Percentiles rank a stretch among this genome's conserved stretches.
These are phyloP conservation scores for Ranitomeya variabilis DNA, from an alignment of 2,113 vertebrate species.

Conservation along the genomic window DNA sequence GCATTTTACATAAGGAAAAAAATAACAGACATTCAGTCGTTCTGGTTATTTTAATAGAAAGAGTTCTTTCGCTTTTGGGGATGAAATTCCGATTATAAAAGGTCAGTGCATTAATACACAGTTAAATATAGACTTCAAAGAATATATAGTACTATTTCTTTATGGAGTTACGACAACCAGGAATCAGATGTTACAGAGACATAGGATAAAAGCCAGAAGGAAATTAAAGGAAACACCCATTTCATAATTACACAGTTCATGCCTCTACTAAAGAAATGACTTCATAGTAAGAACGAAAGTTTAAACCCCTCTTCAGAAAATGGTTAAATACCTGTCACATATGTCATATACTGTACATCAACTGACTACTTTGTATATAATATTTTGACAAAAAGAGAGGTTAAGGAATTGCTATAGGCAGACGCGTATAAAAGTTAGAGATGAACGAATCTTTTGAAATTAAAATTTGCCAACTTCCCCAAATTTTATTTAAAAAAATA, in stretches of 20 bases:
- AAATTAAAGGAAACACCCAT: not conserved
- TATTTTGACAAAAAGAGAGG: too few relatives aligned
- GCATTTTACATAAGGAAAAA: not conserved
- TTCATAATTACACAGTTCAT: not conserved
- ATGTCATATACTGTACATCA: too few relatives aligned
- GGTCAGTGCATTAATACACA: not conserved
- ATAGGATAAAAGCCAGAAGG: slow-evolving; percentile 3
- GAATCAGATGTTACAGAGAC: not conserved
- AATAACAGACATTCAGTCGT: not conserved
- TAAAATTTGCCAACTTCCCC: too few relatives aligned
- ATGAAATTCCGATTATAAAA: slow-evolving; percentile 1
- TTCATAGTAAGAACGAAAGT: too few relatives aligned
- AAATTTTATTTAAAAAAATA: too few relatives aligned
- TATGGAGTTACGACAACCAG: not conserved
- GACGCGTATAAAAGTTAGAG: too few relatives aligned
- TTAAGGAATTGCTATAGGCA: too few relatives aligned
- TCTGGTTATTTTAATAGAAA: slow-evolving; percentile 6
- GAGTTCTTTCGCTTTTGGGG: not conserved
- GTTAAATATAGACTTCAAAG: slow-evolving; percentile 8
- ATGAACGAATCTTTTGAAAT: too few relatives aligned
- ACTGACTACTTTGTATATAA: too few relatives aligned
- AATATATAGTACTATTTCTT: not conserved
- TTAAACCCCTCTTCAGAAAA: too few relatives aligned
- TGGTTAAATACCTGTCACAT: too few relatives aligned
- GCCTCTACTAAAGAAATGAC: too few relatives aligned